phyloP scores from a whole-genome alignment of 2,888 invertebrate species.

The Apeira syringaria region DNA sequence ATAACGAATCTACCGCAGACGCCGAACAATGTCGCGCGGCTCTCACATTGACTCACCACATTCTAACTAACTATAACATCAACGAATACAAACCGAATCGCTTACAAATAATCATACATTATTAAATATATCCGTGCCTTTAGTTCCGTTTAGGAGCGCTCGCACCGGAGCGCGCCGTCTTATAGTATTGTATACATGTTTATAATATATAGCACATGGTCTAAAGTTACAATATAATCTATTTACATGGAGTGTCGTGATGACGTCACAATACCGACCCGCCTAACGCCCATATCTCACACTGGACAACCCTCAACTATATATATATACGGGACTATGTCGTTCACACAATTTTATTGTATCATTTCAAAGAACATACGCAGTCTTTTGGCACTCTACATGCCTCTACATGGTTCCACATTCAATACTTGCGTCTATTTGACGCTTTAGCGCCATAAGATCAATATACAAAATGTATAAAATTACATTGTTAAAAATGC shows the following conservation, averaged over 20 bases:
- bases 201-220: slow-evolving; percentile 76
- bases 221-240: slow-evolving; percentile 79
- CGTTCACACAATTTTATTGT: slow-evolving; percentile 3
- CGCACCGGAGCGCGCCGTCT: slow-evolving; percentile 20
- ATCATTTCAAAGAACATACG: not conserved
- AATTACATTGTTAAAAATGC: not conserved
- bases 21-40: slow-evolving; percentile 46
- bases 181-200: slow-evolving; percentile 30
- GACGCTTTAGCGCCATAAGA: not conserved
- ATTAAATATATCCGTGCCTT: slow-evolving; percentile 56
- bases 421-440: not conserved
- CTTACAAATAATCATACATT: slow-evolving; percentile 56
- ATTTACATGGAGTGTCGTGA: slow-evolving; percentile 56
- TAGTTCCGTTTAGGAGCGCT: slow-evolving; percentile 34
- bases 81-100: slow-evolving; percentile 61
- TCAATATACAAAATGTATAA: not conserved
- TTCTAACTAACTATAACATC: slow-evolving; percentile 17
- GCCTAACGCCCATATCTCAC: not conserved
- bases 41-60: slow-evolving; percentile 24
- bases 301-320: slow-evolving; percentile 27
- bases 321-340: slow-evolving; percentile 21
- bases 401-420: not conserved
- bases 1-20: slow-evolving; percentile 52
- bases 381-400: slow-evolving; percentile 5
- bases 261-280: not conserved